Evolutionary conservation across 2,797 vertebrate species (phyloP), one percentile per base, ranked within the genome.

Genomic region (Gambusia yucatana): DNA sequence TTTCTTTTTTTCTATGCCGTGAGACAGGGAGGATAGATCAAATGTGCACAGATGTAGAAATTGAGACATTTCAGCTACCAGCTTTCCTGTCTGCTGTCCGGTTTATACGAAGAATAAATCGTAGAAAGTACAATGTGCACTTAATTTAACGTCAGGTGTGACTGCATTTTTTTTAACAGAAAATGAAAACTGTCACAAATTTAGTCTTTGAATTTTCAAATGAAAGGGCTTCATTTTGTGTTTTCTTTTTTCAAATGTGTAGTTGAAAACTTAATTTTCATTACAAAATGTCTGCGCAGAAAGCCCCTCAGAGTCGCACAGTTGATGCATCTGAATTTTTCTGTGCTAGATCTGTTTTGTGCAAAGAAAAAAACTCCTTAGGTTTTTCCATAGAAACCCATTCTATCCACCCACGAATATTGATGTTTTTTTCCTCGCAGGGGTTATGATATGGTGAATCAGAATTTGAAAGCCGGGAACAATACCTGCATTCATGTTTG

Each of bases 401-500:
- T 96, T 96, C 96, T 97, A 97, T 97, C 96, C 97, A 94, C 95
- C 86, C 95, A 86, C 95, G 97, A 97, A 98, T 98, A 98, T 98
- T 98, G 97, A 99, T 99, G 98, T 97, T 98, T 98, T 98, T 97
- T 97, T 97, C 98, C 94, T 97, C 96, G 96, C 97, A 94, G 98
- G 98, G 97, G 98, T 98, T 98, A 98, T 98, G 97, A 99, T 98
- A 98, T 98, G 98, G 97, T 99, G 96, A 98, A 98, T 98, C 97
- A 97, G 95, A 97, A 93, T 96, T 95, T 96, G 95, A 98, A 94
- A 97, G 96, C 96, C 95, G 84, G 83, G 94, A 95, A 99, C 97
- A 99, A 99, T 97, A 94, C 94, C 93, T 81, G 95, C 94, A 97
- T 99, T 98, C 97, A 98, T 90, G 95, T 94, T 91, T 88, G 52